phyloP scores from a whole-genome alignment of 2,113 vertebrate genomes.

The Nasalis larvatus region DNA sequence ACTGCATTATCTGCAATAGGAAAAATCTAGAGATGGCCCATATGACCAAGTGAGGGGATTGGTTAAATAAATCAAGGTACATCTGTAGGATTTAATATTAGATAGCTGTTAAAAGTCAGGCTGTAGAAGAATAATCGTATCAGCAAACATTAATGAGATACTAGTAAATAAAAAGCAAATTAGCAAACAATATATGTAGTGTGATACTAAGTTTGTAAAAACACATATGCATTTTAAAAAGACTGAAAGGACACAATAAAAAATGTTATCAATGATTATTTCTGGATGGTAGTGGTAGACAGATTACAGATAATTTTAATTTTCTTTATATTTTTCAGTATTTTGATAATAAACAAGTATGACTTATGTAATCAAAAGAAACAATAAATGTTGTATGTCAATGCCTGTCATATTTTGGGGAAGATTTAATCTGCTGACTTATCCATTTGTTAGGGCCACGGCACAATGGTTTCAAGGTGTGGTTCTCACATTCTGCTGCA shows the following conservation, averaged over 20 bases:
- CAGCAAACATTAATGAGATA: not conserved
- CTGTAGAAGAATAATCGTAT: not conserved
- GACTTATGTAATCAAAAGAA: not conserved
- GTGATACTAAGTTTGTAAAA: not conserved
- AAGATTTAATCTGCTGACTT: not conserved
- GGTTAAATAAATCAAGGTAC: not conserved
- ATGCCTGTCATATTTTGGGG: not conserved
- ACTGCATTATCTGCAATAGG: not conserved
- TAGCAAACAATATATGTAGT: not conserved
- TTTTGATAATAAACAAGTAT: not conserved
- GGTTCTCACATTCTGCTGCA: not conserved
- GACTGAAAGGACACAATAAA: not conserved
- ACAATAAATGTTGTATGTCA: not conserved
- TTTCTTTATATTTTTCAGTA: conserved; percentile 3
- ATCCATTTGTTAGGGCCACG: not conserved
- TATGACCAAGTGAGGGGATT: not conserved
- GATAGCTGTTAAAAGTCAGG: not conserved
- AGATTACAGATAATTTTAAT: not conserved
- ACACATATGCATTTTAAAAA: not conserved
- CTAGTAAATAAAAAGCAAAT: conserved; percentile 20
- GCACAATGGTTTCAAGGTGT: not conserved
- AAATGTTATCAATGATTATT: not conserved
- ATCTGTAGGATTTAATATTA: not conserved
- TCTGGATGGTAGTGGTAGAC: not conserved
- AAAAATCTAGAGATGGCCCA: not conserved